These are phyloP conservation scores for Trachelus stipa DNA, from an alignment of 2,888 invertebrate genomes.

Conservation along the genomic window DNA sequence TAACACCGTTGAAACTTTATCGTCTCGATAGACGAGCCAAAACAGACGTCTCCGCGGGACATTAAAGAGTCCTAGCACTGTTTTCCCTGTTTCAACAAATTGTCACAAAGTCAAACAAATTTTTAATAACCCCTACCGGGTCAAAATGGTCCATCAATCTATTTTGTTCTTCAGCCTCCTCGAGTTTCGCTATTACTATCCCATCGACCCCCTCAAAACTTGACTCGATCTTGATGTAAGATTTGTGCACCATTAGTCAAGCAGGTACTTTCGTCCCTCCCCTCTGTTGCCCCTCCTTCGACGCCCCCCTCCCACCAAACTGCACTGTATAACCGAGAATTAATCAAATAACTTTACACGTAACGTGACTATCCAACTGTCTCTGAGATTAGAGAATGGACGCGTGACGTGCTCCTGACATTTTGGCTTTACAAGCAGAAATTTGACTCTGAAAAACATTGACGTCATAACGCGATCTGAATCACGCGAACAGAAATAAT, in stretches of 20 bases:
- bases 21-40: background rate
- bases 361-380: background rate
- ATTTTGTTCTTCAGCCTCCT: background rate
- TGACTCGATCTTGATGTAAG: background rate
- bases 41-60: background rate
- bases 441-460: background rate
- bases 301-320: too few relatives aligned
- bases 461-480: background rate
- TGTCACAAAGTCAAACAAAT: background rate
- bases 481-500: background rate
- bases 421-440: background rate
- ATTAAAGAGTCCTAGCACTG: background rate
- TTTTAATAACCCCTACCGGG: background rate
- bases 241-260: background rate
- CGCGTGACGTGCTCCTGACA: background rate
- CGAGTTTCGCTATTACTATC: background rate
- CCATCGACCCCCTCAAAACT: background rate
- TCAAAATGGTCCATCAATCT: background rate
- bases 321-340: background rate
- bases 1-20: slow-evolving; percentile 14
- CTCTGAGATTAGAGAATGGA: background rate
- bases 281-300: background rate
- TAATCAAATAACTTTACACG: background rate
- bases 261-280: background rate
- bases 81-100: background rate